Conservation (phyloP, 2,888 invertebrate genomes). For the Acanthosoma haemorrhoidale region DNA sequence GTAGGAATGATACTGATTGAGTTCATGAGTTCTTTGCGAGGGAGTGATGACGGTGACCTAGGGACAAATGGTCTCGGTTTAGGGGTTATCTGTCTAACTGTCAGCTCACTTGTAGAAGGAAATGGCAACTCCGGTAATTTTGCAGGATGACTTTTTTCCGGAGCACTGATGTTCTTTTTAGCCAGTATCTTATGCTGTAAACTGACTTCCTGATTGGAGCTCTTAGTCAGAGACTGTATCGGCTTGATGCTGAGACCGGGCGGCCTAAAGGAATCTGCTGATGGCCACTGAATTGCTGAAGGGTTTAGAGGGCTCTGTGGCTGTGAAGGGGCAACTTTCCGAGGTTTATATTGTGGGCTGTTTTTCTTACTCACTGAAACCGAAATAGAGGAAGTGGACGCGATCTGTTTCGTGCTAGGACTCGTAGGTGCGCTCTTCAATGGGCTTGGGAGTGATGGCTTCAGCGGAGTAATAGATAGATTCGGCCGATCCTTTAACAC, state of each 20-base stretch:
- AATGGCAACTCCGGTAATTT: conserved; percentile 13
- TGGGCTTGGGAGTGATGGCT: conserved; percentile 2
- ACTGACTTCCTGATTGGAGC: conserved; percentile 20
- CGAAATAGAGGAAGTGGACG: neutral
- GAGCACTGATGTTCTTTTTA: conserved; percentile 29
- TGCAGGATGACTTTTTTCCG: neutral
- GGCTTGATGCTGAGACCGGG: conserved; percentile 18
- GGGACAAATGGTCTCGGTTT: neutral
- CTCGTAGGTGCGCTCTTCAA: neutral
- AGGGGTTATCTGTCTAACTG: conserved; percentile 16
- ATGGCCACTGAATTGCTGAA: neutral
- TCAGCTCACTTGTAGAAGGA: conserved; percentile 8
- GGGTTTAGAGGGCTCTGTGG: neutral
- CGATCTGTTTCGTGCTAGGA: neutral
- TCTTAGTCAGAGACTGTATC: conserved; percentile 1
- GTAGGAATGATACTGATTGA: conserved; percentile 27
- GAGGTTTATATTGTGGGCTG: conserved; percentile 16
- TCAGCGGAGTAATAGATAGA: conserved; percentile 35
- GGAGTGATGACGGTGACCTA: neutral
- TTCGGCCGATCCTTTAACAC: conserved; percentile 36
- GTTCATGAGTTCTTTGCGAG: conserved; percentile 18
- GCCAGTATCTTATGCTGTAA: conserved; percentile 36
- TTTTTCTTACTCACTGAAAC: conserved; percentile 18
- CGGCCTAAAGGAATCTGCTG: neutral
- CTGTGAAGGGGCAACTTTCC: neutral